phyloP scores from a whole-genome alignment of 1,140 invertebrate genomes.

The Argopecten irradians region DNA sequence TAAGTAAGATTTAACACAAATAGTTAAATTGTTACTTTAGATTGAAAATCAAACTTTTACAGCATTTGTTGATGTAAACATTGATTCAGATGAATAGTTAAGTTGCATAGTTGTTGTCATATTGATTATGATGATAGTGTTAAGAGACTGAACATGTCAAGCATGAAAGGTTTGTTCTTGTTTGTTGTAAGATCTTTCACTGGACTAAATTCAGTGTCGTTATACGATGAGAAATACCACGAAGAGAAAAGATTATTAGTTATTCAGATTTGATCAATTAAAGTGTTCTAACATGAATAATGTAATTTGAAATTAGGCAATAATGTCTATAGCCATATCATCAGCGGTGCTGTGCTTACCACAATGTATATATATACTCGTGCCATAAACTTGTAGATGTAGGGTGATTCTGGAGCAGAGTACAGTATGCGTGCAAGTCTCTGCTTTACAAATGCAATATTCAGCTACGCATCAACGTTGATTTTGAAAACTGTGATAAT shows the following conservation, averaged over 20 bases:
- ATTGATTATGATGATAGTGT: neutral
- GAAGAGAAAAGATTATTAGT: neutral
- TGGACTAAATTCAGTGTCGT: neutral
- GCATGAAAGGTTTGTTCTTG: neutral
- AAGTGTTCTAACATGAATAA: neutral
- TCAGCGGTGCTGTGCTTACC: neutral
- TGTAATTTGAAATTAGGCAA: neutral
- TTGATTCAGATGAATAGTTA: neutral
- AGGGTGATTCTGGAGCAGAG: neutral
- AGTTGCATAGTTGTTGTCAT: neutral
- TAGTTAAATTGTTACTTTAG: neutral
- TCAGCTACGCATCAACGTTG: neutral
- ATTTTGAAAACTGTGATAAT: neutral
- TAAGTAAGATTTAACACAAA: neutral
- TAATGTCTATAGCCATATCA: conserved; percentile 17
- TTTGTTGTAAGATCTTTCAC: neutral
- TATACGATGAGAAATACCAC: neutral
- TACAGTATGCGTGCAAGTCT: neutral
- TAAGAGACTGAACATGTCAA: neutral
- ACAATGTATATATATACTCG: neutral
- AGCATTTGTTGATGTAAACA: neutral
- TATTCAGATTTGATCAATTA: neutral
- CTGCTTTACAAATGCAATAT: neutral
- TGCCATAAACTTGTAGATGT: conserved; percentile 17
- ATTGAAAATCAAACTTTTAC: neutral